These are phyloP conservation scores for Arenaria interpres DNA, from an alignment of 2,113 vertebrate species.

Conservation along the genomic window DNA sequence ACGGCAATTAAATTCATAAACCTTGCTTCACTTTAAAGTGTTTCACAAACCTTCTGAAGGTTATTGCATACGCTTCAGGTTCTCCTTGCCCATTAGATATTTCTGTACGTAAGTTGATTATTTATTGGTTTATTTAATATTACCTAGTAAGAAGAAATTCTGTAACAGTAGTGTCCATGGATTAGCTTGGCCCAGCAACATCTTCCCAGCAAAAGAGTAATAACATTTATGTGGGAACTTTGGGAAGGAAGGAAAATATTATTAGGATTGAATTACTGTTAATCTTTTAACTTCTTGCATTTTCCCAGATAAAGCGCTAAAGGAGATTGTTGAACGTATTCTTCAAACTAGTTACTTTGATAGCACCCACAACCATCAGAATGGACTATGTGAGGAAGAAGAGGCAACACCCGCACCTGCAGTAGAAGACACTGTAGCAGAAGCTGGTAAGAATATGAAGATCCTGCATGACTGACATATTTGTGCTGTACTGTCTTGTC, in stretches of 20 bases:
- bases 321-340: conserved; percentile 89
- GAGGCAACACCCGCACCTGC: conserved; percentile 74
- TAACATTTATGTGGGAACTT: not conserved
- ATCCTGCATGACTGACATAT: not conserved
- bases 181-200: not conserved
- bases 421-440: conserved; percentile 80
- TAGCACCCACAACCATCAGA: conserved; percentile 89
- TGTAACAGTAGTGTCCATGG: not conserved
- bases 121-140: not conserved
- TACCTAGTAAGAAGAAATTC: not conserved
- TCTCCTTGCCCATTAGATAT: not conserved
- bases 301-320: conserved; percentile 88
- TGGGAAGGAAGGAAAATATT: not conserved
- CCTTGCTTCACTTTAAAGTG: not conserved
- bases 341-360: conserved; percentile 94
- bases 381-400: conserved; percentile 89
- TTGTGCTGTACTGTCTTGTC: not conserved
- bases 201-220: not conserved
- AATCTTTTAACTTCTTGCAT: not conserved
- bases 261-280: not conserved
- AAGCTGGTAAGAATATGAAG: conserved; percentile 79
- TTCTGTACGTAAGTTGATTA: not conserved
- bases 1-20: not conserved
- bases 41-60: not conserved
- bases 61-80: not conserved